These are phyloP conservation scores for Mongoloraphidia duomilia DNA, from an alignment of 2,888 invertebrate species.

Conservation along the genomic window DNA sequence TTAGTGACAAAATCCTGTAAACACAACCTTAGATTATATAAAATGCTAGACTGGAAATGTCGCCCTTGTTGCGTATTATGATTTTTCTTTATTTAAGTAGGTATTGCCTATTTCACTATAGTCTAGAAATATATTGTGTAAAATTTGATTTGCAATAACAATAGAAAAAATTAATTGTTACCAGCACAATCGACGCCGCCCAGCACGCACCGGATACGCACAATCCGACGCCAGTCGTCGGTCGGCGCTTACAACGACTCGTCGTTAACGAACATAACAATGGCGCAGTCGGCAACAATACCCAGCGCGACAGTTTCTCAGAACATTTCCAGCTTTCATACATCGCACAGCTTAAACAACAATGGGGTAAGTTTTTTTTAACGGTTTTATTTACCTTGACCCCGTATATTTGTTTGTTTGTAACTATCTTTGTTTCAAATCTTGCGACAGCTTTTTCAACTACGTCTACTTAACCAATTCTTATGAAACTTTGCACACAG, in stretches of 20 bases:
- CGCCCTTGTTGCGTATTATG: too few species aligned
- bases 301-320: constrained; percentile 32
- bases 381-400: too few species aligned
- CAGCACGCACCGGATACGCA: constrained; percentile 38
- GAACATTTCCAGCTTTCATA: constrained; percentile 7
- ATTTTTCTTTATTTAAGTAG: too few species aligned
- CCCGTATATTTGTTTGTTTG: too few species aligned
- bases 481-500: too few species aligned
- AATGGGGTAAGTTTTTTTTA: too few species aligned
- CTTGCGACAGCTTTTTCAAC: too few species aligned
- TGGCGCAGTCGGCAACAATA: constrained; percentile 19
- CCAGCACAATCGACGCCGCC: constrained; percentile 49
- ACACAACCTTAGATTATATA: too few species aligned
- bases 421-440: too few species aligned
- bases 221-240: constrained; percentile 45
- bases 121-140: neutral
- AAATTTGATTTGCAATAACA: neutral
- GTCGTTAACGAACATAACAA: constrained; percentile 22
- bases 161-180: constrained; percentile 20
- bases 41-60: too few species aligned
- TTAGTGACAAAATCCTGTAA: too few species aligned
- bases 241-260: constrained; percentile 43
- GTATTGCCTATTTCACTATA: neutral
- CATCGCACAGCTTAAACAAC: constrained; percentile 4
- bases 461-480: too few species aligned